Conservation (phyloP, 1,140 invertebrate genomes). For the Drosophila busckii region DNA sequence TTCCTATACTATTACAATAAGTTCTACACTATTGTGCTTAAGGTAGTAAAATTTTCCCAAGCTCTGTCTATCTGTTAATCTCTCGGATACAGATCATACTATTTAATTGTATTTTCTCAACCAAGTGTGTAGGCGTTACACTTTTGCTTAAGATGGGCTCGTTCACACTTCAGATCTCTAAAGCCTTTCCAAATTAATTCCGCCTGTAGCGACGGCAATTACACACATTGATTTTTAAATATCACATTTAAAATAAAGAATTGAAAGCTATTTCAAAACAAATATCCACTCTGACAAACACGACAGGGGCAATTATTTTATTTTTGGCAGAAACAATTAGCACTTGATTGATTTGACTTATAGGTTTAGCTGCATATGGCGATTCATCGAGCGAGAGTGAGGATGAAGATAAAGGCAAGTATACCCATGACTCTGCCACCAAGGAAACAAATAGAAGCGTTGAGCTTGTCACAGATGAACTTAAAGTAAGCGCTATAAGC, state of each 20-base stretch:
- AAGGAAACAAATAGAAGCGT: slow-evolving; percentile 39
- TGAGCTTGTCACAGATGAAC: slow-evolving; percentile 60
- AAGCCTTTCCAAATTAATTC: no score
- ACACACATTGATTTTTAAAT: slow-evolving; percentile 17
- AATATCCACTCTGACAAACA: slow-evolving; percentile 16
- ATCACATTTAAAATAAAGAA: slow-evolving; percentile 4
- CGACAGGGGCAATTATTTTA: slow-evolving; percentile 24
- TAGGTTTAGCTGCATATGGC: slow-evolving; percentile 78
- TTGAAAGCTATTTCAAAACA: slow-evolving; percentile 11
- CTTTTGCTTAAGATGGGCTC: not conserved
- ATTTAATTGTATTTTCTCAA: no score
- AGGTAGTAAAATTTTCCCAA: slow-evolving; percentile 39
- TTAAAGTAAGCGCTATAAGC: slow-evolving; percentile 35
- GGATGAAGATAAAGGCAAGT: slow-evolving; percentile 37
- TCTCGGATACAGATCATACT: no score
- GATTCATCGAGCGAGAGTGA: slow-evolving; percentile 72
- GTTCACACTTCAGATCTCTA: no score
- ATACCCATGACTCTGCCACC: slow-evolving; percentile 28
- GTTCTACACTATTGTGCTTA: slow-evolving; percentile 42
- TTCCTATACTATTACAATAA: slow-evolving; percentile 39
- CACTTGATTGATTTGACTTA: slow-evolving; percentile 74
- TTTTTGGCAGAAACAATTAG: slow-evolving; percentile 61
- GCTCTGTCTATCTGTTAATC: slow-evolving; percentile 24
- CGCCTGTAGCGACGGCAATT: no score
- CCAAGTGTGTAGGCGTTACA: no score